Evolutionary conservation across 92 coral and sea anemone genomes (phyloP), one percentile per base, ranked within the genome.

Genomic region (Ricordea florida): DNA sequence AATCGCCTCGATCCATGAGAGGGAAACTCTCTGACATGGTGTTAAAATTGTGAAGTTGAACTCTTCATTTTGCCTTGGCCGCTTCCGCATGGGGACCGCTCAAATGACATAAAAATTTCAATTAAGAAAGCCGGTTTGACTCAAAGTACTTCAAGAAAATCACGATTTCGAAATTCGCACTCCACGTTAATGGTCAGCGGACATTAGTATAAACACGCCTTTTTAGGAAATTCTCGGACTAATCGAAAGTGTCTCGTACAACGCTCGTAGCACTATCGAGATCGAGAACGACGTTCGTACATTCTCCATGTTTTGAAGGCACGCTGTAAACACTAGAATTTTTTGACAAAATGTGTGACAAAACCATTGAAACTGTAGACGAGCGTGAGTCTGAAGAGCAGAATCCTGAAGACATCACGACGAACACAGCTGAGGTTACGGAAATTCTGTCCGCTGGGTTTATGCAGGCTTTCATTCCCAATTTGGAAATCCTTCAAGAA

Each of bases 381-480:
- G n/a, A n/a, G n/a, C n/a, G n/a, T n/a, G n/a, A n/a, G n/a, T n/a
- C n/a, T n/a, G n/a, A n/a, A n/a, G n/a, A n/a, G n/a, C n/a, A n/a
- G n/a, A n/a, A n/a, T n/a, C n/a, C n/a, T n/a, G n/a, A n/a, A n/a
- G n/a, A n/a, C n/a, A n/a, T n/a, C n/a, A n/a, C n/a, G n/a, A n/a
- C n/a, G n/a, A n/a, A n/a, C n/a, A n/a, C n/a, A 42, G 58, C 46
- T 51, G 71, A 74, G 22, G 85, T 94, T 28, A 77, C 87, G 4
- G 91, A 86, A 25, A 41, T 82, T 31, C 85, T 96, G 13, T 84
- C 91, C 0, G 78, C 78, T 23, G 99, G 97, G 25, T 84, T 92
- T 40, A 50, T 87, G 62, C 40, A 89, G 16, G 92, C 91, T 29
- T 86, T 92, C 40, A 65, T 88, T 18, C 99, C 99, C 25, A 87